Base-by-base conservation (phyloP, 2,888 invertebrate species). In the Macaria liturata region DNA sequence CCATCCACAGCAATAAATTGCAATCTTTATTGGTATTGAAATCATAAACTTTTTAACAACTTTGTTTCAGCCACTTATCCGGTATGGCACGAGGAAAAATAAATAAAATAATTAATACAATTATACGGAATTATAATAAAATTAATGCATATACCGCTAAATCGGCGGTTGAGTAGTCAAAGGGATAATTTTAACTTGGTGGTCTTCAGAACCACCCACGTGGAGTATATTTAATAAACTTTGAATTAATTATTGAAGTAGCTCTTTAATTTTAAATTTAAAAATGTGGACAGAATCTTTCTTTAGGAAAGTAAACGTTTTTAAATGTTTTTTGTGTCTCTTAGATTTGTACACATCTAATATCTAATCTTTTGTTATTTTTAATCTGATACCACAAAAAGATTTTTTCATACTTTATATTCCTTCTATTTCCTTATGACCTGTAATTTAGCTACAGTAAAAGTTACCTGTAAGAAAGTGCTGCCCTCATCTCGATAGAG, bases 401-500 rank as follows among this genome's bases (percentile, higher is more conserved):
- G 20, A 20, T 20, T 20, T 20, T 20, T 20, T 20, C 20, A 20
- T 20, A 20, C 20, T 2, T 20, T 1, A 20, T 20, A 20, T 20
- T 20, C 20, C 20, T 20, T 20, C 20, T 20, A 20, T 20, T 20
- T 1, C 20, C 1, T 2, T 4, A 7, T 1, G 3, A 37, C 1
- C 34, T 6, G 4, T 37, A 6, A 6, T 37, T 37, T 37, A 2
- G 7, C 7, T 37, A 37, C 4, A 7, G 4, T 37, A 37, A 37
- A 42, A 42, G 1, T 8, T 42, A 91, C 91, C 86, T 91, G 90
- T 50, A 91, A 76, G 55, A 95, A 97, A 20, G 96, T 96, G 77
- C 95, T 94, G 53, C 96, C 96, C 81, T 97, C 96, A 76, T 97
- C 97, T 49, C 95, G 93, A 72, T 95, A 96, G 53, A 97, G 91